Evolutionary conservation across 2,797 vertebrate species (phyloP).

Genomic region (Taeniopygia guttata): DNA sequence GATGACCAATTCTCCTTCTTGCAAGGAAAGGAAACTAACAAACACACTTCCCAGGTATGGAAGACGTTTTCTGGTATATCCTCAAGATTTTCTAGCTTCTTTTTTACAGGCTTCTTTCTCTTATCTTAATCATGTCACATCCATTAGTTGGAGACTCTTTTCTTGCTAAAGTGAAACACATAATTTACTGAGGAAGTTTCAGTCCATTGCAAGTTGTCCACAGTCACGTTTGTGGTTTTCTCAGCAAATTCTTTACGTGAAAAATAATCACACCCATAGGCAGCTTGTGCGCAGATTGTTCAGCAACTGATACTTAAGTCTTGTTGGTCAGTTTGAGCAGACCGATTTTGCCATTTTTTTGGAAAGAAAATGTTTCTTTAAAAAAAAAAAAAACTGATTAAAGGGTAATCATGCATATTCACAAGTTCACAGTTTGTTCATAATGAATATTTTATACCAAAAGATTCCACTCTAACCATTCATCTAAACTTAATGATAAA

Average conservation of each 20-base stretch:
- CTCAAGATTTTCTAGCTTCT: neutral
- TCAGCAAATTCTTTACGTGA: neutral
- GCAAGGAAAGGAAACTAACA: neutral
- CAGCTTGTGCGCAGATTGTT: neutral
- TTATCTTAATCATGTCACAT: neutral
- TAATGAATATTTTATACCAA: slow-evolving; percentile 61
- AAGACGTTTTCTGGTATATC: neutral
- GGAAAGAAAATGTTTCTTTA: neutral
- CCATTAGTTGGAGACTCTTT: neutral
- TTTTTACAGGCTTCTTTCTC: neutral
- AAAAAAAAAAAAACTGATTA: slow-evolving; percentile 27
- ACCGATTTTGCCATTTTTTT: neutral
- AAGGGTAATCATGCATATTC: slow-evolving; percentile 68
- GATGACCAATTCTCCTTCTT: neutral
- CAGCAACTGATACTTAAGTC: neutral
- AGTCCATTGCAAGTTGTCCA: neutral
- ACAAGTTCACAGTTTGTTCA: slow-evolving; percentile 66
- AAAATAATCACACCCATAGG: neutral
- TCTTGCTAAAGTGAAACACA: neutral
- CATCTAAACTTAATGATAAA: slow-evolving; percentile 51
- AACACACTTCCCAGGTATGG: neutral
- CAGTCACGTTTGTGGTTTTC: neutral
- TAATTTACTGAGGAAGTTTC: neutral
- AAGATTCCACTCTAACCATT: slow-evolving; percentile 21
- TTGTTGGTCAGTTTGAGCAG: slow-evolving; percentile 44